Base-by-base conservation (phyloP, 2,113 vertebrate species). In the Bufo bufo region DNA sequence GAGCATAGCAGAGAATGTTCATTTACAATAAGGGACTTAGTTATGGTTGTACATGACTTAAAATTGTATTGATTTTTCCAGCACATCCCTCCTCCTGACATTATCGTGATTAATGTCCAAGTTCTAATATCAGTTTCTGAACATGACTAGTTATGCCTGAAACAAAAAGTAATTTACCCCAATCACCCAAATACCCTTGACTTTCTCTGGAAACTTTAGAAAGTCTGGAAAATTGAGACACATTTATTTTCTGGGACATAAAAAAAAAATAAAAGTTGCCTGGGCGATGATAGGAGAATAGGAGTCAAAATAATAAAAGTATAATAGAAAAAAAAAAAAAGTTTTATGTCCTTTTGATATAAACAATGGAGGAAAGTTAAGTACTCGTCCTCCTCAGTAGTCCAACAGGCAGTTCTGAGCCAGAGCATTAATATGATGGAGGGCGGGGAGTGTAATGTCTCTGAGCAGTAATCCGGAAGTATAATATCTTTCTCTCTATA, bases 401-500 rank as follows among this genome's bases (percentile, higher is more conserved):
- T 78, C 43, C 81, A 66, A 88, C 71, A 88, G 56, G 71, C 80
- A 89, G 65, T 84, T 89, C 23, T 58, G 19, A 89, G 50, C 59
- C 52, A 58, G 61, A 78, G 50, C 82, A 89, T 89, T 89, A 89
- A 89, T 56, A 84, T 89, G 82, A 89, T 89, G 87, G 72, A 89
- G 72, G 75, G 63, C 61, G 45, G 72, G 50, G 81, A 84, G 82
- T 74, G 72, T 84, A 89, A 89, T 89, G 81, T 84, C 82, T 89
- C 49, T 63, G 87, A 74, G 72, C 59, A 84, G 59, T 63, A 89
- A 84, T 84, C 87, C 72, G 87, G 72, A 89, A 89, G 87, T 78
- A 77, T 89, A 89, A 89, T 84, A 84, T 89, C 72, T 58, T 89
- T 89, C 87, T 88, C 50, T 84, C 52, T 88, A 88, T 84, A 84